phyloP scores from a whole-genome alignment of 2,888 invertebrate genomes.

The Drosophila acutilabella region DNA sequence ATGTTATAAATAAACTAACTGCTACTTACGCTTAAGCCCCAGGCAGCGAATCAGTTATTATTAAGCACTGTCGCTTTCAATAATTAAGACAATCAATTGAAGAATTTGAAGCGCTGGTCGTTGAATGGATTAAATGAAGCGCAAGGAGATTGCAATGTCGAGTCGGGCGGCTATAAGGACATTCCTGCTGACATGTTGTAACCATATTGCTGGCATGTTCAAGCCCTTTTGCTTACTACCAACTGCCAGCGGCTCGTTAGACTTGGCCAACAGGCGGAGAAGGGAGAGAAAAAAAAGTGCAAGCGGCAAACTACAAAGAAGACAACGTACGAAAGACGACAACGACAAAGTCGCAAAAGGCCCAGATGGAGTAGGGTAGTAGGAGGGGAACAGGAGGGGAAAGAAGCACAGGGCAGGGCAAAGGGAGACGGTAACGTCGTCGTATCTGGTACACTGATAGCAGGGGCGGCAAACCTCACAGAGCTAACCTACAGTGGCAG shows the following conservation, averaged over 20 bases:
- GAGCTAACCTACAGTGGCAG: slow-evolving; percentile 36
- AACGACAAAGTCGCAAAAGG: slow-evolving; percentile 39
- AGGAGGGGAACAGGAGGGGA: background rate
- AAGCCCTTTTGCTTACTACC: slow-evolving; percentile 49
- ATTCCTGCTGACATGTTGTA: slow-evolving; percentile 57
- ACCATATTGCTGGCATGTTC: slow-evolving; percentile 55
- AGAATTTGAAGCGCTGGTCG: slow-evolving; percentile 40
- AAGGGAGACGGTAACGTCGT: slow-evolving; percentile 34
- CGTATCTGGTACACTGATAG: slow-evolving; percentile 75
- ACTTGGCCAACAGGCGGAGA: slow-evolving; percentile 26
- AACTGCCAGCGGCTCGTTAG: slow-evolving; percentile 59
- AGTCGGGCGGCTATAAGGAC: slow-evolving; percentile 42
- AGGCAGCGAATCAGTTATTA: background rate
- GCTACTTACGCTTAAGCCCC: background rate
- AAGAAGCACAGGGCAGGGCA: background rate
- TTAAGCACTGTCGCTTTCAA: slow-evolving; percentile 21
- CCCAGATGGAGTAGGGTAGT: background rate
- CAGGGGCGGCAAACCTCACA: slow-evolving; percentile 70
- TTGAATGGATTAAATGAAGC: slow-evolving; percentile 70
- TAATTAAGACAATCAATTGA: slow-evolving; percentile 74
- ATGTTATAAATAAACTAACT: too few relatives aligned
- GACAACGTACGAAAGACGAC: slow-evolving; percentile 45
- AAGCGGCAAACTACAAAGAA: slow-evolving; percentile 73
- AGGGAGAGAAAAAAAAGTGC: slow-evolving; percentile 32
- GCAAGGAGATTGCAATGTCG: slow-evolving; percentile 60